Evolutionary conservation across 2,797 vertebrate genomes (phyloP), one percentile per base, ranked within the genome.

Genomic region (Centropyge bicolor): DNA sequence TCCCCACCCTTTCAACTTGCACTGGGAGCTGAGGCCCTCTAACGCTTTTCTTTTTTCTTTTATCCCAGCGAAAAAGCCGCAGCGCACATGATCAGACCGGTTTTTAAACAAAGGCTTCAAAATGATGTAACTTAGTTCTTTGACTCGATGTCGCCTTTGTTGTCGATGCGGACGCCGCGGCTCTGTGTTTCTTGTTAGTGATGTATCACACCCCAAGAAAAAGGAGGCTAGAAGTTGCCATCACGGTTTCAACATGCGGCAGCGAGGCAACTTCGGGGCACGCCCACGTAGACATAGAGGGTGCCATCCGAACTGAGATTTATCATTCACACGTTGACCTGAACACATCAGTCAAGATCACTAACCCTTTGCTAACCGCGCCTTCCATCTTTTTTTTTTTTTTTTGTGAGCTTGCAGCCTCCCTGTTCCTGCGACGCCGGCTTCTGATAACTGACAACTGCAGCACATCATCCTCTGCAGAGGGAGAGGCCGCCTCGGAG

Each of bases 81-180:
- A 67, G 38, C 64, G 70, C 81, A 75, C 71, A 87, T 67, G 88
- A 92, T 88, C 80, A 89, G 75, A 83, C 82, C 8, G 14, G 1
- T 70, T 82, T 80, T 89, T 81, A 85, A 85, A 88, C 71, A 89
- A 91, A 86, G 78, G 72, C 82, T 88, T 92, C 76, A 85, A 89
- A 92, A 88, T 91, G 83, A 91, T 83, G 89, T 71, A 92, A 92
- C 88, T 84, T 74, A 69, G 35, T 59, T 77, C 78, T 90, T 74
- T 76, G 81, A 87, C 81, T 91, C 24, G 0, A 69, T 80, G 80
- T 81, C 31, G 54, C 36, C 75, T 90, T 90, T 91, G 85, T 85
- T 89, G 80, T 86, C n/a, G 78, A 80, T 35, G 79, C 35, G 19
- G 55, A 85, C 35, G 45, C 66, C 65, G 36, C 70, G 0, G 71